Percentiles rank a stretch among this genome's conserved stretches.
phyloP scores from a whole-genome alignment of 2,113 vertebrate species.

The Notiomystis cincta region DNA sequence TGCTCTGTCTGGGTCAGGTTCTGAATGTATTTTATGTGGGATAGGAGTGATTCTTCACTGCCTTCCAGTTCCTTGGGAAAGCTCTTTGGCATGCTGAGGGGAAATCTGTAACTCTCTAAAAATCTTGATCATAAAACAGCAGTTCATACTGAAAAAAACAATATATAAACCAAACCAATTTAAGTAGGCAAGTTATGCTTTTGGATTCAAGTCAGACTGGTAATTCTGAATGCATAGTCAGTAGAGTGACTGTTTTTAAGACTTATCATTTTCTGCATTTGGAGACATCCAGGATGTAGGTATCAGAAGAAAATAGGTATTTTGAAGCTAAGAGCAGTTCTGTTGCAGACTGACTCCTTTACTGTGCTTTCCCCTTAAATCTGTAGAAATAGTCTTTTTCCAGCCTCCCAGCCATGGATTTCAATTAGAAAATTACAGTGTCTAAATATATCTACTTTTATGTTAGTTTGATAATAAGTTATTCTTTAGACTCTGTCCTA shows the following conservation, averaged over 20 bases:
- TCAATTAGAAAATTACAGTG: neutral
- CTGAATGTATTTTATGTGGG: neutral
- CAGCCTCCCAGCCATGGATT: neutral
- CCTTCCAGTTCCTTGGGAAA: neutral
- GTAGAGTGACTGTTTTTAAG: neutral
- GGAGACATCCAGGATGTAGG: neutral
- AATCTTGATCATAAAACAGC: neutral
- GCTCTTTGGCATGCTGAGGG: neutral
- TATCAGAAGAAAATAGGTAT: neutral
- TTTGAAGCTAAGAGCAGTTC: neutral
- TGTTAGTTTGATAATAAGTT: neutral
- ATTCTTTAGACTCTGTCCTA: neutral
- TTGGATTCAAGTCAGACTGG: neutral
- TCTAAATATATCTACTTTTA: neutral
- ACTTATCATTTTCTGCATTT: neutral
- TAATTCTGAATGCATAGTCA: neutral
- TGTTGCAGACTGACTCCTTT: neutral
- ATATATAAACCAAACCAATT: neutral
- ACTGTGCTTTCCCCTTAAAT: neutral
- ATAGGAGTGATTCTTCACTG: neutral
- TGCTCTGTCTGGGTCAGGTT: neutral
- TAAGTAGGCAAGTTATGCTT: neutral
- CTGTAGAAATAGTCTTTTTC: neutral
- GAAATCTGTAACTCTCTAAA: neutral
- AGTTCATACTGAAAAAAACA: neutral